A percentile compares a stretch with the other conserved stretches of the same genome.
Conservation (phyloP, 2,888 invertebrate species). For the Nemotelus pantherinus region DNA sequence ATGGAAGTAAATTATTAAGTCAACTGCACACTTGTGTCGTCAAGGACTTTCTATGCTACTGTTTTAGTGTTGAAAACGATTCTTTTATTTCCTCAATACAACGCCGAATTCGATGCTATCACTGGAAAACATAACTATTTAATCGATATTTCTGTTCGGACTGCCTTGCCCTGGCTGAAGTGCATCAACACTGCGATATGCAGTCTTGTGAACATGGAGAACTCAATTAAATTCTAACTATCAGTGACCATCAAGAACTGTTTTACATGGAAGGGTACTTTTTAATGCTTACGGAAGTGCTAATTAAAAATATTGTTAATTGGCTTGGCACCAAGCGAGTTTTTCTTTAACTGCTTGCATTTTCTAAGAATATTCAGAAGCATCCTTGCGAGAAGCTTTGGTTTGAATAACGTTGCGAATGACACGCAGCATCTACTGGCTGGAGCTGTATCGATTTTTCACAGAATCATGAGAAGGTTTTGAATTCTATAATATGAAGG, state of each 20-base stretch:
- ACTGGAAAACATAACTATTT: too few relatives aligned
- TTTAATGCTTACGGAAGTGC: conserved; percentile 38
- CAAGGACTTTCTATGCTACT: too few relatives aligned
- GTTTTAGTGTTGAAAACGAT: too few relatives aligned
- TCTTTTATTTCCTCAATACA: too few relatives aligned
- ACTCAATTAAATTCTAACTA: conserved; percentile 18
- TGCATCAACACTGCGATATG: background rate
- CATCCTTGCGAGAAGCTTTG: background rate
- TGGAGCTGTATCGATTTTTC: conserved; percentile 42
- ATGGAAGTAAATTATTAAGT: too few relatives aligned
- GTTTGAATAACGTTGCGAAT: too few relatives aligned
- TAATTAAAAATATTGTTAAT: conserved; percentile 40
- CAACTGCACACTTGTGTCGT: too few relatives aligned
- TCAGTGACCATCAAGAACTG: background rate
- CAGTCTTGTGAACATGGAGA: background rate
- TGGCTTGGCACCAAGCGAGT: conserved; percentile 31
- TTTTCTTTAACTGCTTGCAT: background rate
- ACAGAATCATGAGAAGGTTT: background rate
- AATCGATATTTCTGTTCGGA: background rate
- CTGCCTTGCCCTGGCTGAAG: background rate
- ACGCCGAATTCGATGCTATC: too few relatives aligned
- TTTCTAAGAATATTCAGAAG: background rate
- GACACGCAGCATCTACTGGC: conserved; percentile 17
- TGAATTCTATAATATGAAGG: background rate
- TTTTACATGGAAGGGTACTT: conserved; percentile 14